Percentiles rank a stretch among this genome's conserved stretches.
phyloP scores from a whole-genome alignment of 2,797 vertebrate genomes.

The Channa striata region DNA sequence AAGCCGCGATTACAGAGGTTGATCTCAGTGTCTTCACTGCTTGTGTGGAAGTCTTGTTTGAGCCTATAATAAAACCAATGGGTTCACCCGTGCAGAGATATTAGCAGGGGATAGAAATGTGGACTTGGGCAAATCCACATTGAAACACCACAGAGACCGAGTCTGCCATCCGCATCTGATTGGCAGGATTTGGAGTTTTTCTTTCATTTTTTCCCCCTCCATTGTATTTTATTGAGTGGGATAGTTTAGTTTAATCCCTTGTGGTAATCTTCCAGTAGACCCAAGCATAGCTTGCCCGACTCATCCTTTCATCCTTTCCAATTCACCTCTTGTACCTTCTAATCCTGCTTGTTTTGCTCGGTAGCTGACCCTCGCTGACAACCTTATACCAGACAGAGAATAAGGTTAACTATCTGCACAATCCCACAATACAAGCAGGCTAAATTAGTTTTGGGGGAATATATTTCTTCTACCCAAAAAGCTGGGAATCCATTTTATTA shows the following conservation, averaged over 20 bases:
- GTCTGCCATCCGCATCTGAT: slow-evolving; percentile 41
- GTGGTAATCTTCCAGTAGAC: slow-evolving; percentile 62
- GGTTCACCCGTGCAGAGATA: slow-evolving; percentile 19
- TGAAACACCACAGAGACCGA: slow-evolving; percentile 1
- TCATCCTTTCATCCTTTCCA: slow-evolving; percentile 63
- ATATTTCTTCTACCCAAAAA: slow-evolving; percentile 16
- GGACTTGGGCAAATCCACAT: neutral
- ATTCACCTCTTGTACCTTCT: slow-evolving; percentile 62
- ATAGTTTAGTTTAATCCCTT: slow-evolving; percentile 72
- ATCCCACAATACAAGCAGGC: slow-evolving; percentile 43
- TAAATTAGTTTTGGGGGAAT: slow-evolving; percentile 44
- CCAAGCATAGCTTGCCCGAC: slow-evolving; percentile 39
- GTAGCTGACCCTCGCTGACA: slow-evolving; percentile 45
- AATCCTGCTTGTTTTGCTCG: slow-evolving; percentile 69
- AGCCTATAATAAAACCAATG: slow-evolving; percentile 29
- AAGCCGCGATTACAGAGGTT: slow-evolving; percentile 54
- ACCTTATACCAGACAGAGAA: slow-evolving; percentile 35
- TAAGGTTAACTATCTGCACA: slow-evolving; percentile 58
- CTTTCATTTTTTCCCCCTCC: slow-evolving; percentile 30
- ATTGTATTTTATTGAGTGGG: slow-evolving; percentile 50
- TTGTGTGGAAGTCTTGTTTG: slow-evolving; percentile 39
- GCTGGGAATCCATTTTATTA: neutral
- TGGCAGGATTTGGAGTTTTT: slow-evolving; percentile 43
- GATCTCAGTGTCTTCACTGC: slow-evolving; percentile 29
- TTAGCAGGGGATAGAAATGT: neutral